These are phyloP conservation scores for Bombycilla garrulus DNA, from an alignment of 2,113 vertebrate species.

Conservation along the genomic window DNA sequence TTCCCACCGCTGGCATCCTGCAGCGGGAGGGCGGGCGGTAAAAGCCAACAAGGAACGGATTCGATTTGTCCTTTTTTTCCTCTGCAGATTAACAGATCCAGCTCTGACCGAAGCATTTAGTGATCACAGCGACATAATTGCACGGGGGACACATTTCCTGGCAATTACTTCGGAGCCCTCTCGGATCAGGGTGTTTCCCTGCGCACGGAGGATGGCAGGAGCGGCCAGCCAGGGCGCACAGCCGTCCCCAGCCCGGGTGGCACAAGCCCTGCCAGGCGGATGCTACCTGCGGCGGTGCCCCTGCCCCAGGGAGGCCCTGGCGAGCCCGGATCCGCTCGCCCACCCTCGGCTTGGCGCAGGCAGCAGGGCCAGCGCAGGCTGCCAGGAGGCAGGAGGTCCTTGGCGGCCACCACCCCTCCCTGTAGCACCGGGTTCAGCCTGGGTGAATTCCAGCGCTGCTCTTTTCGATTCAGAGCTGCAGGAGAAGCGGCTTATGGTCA, in stretches of 20 bases:
- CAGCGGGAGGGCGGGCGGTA: neutral
- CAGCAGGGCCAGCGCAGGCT: neutral
- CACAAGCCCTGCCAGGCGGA: neutral
- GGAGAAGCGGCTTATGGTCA: neutral
- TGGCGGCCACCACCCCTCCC: neutral
- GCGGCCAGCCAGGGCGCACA: fast-evolving
- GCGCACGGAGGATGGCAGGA: fast-evolving
- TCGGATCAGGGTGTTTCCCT: neutral
- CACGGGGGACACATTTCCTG: neutral
- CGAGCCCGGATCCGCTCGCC: fast-evolving
- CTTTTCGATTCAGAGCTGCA: neutral
- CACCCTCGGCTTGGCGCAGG: neutral
- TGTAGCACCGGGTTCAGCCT: neutral
- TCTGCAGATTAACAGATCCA: slow-evolving; percentile 1
- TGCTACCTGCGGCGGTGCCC: neutral
- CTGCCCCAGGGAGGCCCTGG: neutral
- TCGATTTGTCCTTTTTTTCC: slow-evolving; percentile 26
- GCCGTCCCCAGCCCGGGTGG: neutral
- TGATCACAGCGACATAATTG: neutral
- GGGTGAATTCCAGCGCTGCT: neutral
- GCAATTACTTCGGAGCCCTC: neutral
- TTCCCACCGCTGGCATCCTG: neutral
- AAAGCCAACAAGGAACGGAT: neutral
- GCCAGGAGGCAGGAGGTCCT: neutral
- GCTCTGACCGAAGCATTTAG: neutral